Percentiles rank a stretch among this genome's conserved stretches.
phyloP scores from a whole-genome alignment of 2,888 invertebrate species.

The Crioceris asparagi region DNA sequence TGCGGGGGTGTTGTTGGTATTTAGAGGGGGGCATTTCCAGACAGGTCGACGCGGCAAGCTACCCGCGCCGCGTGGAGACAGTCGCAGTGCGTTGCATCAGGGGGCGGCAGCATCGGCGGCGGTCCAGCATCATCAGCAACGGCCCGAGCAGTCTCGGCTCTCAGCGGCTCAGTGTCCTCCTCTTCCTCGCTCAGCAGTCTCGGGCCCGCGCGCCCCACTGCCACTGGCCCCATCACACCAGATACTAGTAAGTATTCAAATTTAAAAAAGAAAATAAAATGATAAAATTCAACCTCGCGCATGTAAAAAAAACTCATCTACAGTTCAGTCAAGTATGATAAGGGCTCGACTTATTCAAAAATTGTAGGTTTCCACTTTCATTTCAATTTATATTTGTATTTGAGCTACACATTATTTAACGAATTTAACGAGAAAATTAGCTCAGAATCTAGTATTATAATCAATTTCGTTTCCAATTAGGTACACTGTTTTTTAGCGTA shows the following conservation, averaged over 20 bases:
- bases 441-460: no score
- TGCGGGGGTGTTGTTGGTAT: conserved; percentile 39
- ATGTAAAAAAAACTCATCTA: no score
- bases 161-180: conserved; percentile 65
- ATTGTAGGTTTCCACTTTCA: no score
- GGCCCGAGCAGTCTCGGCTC: conserved; percentile 63
- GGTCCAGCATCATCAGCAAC: conserved; percentile 29
- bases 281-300: no score
- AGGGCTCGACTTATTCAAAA: no score
- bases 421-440: no score
- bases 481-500: no score
- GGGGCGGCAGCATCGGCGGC: conserved; percentile 36
- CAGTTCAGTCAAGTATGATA: no score
- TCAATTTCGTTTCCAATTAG: no score
- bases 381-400: no score
- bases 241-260: conserved; percentile 56
- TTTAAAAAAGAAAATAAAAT: no score
- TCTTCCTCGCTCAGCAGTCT: conserved; percentile 55
- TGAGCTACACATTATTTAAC: no score
- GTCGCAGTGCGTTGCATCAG: conserved; percentile 73
- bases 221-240: conserved; percentile 58
- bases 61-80: conserved; percentile 79
- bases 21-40: conserved; percentile 54
- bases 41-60: conserved; percentile 80
- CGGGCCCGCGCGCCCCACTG: conserved; percentile 48